Conservation (phyloP, 2,113 vertebrate species). For the Marmota monax region DNA sequence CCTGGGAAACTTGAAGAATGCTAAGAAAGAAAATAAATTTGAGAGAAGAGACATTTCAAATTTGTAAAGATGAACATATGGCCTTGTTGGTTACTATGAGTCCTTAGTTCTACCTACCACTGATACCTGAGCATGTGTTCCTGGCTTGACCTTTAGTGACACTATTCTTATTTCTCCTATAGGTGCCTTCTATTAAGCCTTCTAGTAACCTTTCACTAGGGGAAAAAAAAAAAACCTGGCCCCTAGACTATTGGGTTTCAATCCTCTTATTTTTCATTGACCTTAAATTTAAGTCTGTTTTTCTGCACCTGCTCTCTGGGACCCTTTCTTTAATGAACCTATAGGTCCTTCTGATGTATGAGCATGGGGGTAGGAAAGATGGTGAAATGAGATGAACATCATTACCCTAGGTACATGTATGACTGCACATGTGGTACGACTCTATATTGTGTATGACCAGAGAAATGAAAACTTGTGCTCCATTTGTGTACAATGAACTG, state of each 20-base stretch:
- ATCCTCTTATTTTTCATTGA: not conserved
- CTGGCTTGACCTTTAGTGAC: not conserved
- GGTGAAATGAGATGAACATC: no score
- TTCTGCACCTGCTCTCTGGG: not conserved
- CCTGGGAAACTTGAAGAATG: conserved; percentile 14
- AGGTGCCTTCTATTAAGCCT: not conserved
- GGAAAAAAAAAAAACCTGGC: not conserved
- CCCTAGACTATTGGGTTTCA: not conserved
- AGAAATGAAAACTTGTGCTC: no score
- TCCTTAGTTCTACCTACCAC: not conserved
- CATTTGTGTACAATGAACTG: no score
- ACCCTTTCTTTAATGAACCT: not conserved
- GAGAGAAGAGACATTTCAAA: not conserved
- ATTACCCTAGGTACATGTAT: no score
- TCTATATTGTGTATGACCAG: no score
- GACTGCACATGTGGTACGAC: no score
- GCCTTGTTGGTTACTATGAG: not conserved
- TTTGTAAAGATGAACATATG: not conserved
- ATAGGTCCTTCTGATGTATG: not conserved
- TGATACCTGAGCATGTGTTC: accelerated
- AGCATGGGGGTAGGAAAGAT: no score
- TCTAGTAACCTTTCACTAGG: not conserved
- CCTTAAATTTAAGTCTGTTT: not conserved
- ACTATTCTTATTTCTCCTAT: accelerated
- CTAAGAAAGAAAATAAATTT: not conserved